Conservation (phyloP, 2,888 invertebrate species). For the Ametastegia equiseti region DNA sequence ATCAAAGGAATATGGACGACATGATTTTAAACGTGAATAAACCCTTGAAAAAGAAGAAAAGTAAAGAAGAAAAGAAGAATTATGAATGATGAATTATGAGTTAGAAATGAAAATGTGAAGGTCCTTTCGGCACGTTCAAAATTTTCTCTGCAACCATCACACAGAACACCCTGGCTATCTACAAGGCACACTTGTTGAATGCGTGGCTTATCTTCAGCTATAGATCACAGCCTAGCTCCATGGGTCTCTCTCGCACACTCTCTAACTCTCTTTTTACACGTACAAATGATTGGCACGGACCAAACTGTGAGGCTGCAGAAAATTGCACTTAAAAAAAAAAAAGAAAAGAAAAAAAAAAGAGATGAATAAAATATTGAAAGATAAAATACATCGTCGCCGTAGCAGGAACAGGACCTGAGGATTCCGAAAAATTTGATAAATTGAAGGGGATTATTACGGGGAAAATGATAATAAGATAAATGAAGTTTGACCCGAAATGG, state of each 20-base stretch:
- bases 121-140: not conserved
- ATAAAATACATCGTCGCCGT: too few species aligned
- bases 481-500: too few species aligned
- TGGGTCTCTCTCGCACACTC: not conserved
- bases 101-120: not conserved
- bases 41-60: not conserved
- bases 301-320: not conserved
- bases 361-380: too few species aligned
- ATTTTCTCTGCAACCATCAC: constrained; percentile 1
- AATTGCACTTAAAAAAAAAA: not conserved
- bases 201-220: constrained; percentile 74
- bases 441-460: too few species aligned
- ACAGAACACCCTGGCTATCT: constrained; percentile 63
- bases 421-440: too few species aligned
- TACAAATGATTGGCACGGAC: not conserved
- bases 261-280: not conserved
- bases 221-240: constrained; percentile 66
- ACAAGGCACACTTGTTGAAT: constrained; percentile 74
- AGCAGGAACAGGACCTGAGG: too few species aligned
- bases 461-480: too few species aligned
- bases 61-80: not conserved
- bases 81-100: not conserved
- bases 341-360: not conserved
- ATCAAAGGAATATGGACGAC: not conserved
- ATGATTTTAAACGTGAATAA: not conserved